Conservation (phyloP, 2,113 vertebrate genomes). For the Calypte anna region DNA sequence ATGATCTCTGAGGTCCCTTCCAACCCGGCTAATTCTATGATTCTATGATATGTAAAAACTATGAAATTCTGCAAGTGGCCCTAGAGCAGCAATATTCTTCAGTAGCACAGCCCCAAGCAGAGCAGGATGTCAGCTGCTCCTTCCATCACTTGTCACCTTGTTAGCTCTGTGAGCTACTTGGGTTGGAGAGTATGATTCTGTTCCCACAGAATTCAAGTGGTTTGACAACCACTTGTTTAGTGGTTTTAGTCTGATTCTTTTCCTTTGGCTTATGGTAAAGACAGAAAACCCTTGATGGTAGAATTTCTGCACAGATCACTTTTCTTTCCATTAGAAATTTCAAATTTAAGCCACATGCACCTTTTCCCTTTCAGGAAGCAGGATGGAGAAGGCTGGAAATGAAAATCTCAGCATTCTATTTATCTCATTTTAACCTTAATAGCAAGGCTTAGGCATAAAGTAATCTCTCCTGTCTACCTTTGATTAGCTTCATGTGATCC, state of each 20-base stretch:
- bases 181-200: neutral
- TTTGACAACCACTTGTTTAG: neutral
- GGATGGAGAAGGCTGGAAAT: neutral
- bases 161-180: neutral
- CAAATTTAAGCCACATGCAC: neutral
- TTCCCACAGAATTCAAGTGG: neutral
- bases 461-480: neutral
- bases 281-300: neutral
- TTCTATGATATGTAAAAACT: neutral
- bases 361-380: neutral
- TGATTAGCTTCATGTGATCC: slow-evolving; percentile 14
- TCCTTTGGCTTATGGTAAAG: neutral
- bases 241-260: neutral
- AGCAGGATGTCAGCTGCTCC: neutral
- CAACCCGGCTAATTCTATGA: no score
- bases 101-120: rapidly evolving
- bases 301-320: neutral
- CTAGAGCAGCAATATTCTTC: neutral
- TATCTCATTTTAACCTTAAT: slow-evolving; percentile 16
- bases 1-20: no score
- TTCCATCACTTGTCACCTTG: neutral
- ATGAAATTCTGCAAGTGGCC: neutral
- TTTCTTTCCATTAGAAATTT: neutral
- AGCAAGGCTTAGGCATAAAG: neutral
- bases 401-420: neutral